Base-by-base conservation (phyloP, 1,140 invertebrate genomes). In the Daktulosphaira vitifoliae region DNA sequence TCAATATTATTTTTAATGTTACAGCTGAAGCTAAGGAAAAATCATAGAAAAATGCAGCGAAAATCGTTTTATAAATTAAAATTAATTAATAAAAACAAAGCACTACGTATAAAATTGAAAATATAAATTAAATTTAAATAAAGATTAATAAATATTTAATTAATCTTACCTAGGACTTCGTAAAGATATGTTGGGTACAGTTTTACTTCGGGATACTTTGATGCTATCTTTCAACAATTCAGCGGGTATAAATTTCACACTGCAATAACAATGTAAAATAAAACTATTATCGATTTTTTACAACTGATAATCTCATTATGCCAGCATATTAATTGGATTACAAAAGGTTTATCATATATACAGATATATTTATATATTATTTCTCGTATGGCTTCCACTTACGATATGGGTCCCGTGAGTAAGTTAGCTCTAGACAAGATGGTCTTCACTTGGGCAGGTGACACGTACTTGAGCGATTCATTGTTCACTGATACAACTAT, bases 361-460 rank as follows among this genome's bases (percentile, higher is more conserved):
- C 29, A 11, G 29, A 11, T 11, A 33, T 33, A 33, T 33, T 33
- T 6, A 5, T 5, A 33, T 33, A 33, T 33, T 33, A 11, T 33
- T 5, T 33, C 11, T 33, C 29, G 46, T 62, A 62, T 33, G 56
- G 56, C 56, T 62, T 62, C 42, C 42, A 62, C 56, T 62, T 48
- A 62, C 56, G 56, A 39, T 33, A 62, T 62, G 26, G 42, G 56
- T 2, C 56, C 56, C 26, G 56, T 62, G 25, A 62, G 42, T 46
- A 62, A 39, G 38, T 62, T 62, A 48, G 56, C 56, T 46, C 56
- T 62, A 62, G 56, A 62, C 18, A 62, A 62, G 29, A 62, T 62
- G 0, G 56, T 29, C 25, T 62, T 62, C 23, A 62, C 56, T 62
- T 62, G 56, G 16, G 56, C 56, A 26, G 56, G 56, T 13, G 56